These are phyloP conservation scores for Chrysolina haemoptera DNA, from an alignment of 2,888 invertebrate genomes.

Conservation along the genomic window DNA sequence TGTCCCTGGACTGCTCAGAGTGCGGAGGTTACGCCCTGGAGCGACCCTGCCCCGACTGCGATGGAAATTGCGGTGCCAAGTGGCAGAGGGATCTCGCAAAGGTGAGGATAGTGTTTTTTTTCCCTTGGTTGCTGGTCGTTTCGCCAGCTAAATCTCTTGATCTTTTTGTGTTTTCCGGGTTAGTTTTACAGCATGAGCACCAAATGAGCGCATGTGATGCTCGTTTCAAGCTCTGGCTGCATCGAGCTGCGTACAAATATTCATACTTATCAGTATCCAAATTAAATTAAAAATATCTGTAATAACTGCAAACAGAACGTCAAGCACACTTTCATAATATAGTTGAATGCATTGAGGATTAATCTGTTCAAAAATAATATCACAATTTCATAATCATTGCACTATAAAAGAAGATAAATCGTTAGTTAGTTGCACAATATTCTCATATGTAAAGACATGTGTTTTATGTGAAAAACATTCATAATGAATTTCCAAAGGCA, in stretches of 20 bases:
- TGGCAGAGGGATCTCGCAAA: constrained; percentile 86
- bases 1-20: constrained; percentile 83
- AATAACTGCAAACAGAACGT: too few species aligned
- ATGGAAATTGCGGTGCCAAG: constrained; percentile 79
- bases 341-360: neutral
- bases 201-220: too few species aligned
- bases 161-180: too few species aligned
- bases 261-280: too few species aligned
- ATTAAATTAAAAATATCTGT: too few species aligned
- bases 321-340: too few species aligned
- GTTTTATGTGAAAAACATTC: neutral
- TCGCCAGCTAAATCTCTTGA: too few species aligned
- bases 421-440: neutral
- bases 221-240: too few species aligned
- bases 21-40: constrained; percentile 85
- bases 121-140: too few species aligned
- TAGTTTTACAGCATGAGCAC: too few species aligned
- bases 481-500: neutral
- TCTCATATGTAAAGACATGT: neutral
- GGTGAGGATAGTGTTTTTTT: constrained; percentile 68
- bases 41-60: constrained; percentile 83
- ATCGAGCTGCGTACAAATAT: too few species aligned
- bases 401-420: neutral
- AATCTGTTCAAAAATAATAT: neutral
- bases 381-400: neutral